Conservation (phyloP, 2,113 vertebrate species). For the Verasper variegatus region DNA sequence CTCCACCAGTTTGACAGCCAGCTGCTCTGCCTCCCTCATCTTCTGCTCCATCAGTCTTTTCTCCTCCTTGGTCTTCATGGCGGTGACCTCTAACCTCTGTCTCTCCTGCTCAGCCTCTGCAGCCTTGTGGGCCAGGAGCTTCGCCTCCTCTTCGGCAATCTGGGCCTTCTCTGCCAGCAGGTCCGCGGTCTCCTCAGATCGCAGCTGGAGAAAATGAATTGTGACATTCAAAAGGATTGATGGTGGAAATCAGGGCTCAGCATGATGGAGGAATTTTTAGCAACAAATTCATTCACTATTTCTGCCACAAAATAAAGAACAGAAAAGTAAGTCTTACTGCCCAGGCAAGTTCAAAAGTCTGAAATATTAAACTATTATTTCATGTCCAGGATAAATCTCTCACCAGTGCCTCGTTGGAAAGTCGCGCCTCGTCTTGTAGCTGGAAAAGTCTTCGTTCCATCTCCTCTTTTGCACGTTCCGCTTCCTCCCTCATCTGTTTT, state of each 20-base stretch:
- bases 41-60: constrained; percentile 94
- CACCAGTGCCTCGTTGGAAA: constrained; percentile 91
- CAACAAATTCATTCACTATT: neutral
- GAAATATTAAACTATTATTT: neutral
- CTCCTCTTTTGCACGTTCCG: constrained; percentile 90
- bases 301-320: neutral
- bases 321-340: no score
- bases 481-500: constrained; percentile 93
- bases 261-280: neutral
- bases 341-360: no score
- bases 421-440: constrained; percentile 91
- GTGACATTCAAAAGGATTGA: neutral
- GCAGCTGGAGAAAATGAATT: constrained; percentile 76
- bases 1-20: constrained; percentile 92
- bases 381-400: constrained; percentile 45
- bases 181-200: constrained; percentile 92
- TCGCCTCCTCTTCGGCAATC: constrained; percentile 94
- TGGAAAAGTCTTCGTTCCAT: constrained; percentile 91
- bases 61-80: constrained; percentile 93
- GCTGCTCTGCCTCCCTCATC: constrained; percentile 92
- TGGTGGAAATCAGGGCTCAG: neutral
- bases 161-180: constrained; percentile 93
- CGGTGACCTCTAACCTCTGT: constrained; percentile 90
- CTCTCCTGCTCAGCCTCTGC: constrained; percentile 92
- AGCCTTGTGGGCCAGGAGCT: constrained; percentile 92